Base-by-base conservation (phyloP, 2,113 vertebrate species). In the Ondatra zibethicus region DNA sequence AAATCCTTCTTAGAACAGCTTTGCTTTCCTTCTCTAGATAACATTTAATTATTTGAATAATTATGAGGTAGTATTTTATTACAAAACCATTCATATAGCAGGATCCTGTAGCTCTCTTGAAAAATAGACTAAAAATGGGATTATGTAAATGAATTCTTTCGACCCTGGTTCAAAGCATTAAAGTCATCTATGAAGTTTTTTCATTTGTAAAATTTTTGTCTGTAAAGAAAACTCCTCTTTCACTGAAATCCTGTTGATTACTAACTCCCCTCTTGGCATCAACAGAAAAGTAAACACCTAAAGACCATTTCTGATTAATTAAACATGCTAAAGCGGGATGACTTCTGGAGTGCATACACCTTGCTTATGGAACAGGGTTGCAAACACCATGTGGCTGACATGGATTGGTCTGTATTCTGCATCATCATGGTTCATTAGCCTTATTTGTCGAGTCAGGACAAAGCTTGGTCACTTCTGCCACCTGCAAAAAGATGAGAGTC, bases 291-390 rank as follows among this genome's bases (percentile, higher is more conserved):
- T 70, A 80, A 85, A 88, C 61, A 72, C n/a, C 80, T 93, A 66
- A 13, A 63, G 89, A 95, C 84, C 63, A 91, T 84, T 95, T 97
- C 68, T 91, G 92, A 96, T 93, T 52, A 95, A 96, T 96, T 97
- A 91, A 95, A 89, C 85, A 45, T 84, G 61, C 55, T 66, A 94
- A 93, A 96, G 33, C 47, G 50, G 87, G 50, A 11, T 92, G 93
- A 95, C 92, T 97, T 97, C 91, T 93, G 68, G 58, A 89, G 6
- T 70, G n/a, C 29, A 82, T 42, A 3, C 21, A 96, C 52, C 52
- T 27, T 97, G 58, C 94, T 93, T 95, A 84, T 23, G 61, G 45
- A 95, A 65, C 31, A 94, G 92, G 90, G 16, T 29, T 78, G 76
- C 52, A 86, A 94, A 89, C 29, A 81, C 63, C 61, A 36, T 90